phyloP scores from a whole-genome alignment of 2,888 invertebrate genomes.

The Lagria hirta region DNA sequence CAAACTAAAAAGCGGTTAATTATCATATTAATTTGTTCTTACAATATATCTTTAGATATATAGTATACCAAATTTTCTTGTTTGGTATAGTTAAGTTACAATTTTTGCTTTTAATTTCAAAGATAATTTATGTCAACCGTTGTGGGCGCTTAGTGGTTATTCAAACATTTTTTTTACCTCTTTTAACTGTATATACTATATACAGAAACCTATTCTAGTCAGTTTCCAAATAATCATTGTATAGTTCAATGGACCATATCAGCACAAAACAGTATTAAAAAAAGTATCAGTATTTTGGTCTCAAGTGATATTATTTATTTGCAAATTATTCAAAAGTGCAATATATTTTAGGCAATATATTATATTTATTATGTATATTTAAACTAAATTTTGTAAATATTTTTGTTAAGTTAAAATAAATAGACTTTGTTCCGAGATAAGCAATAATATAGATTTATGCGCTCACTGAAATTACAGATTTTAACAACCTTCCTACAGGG shows the following conservation, averaged over 20 bases:
- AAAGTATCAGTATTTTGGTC: conserved; percentile 50
- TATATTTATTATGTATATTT: conserved; percentile 35
- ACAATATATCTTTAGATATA: too few relatives aligned
- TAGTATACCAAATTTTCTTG: too few relatives aligned
- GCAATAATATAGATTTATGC: conserved; percentile 35
- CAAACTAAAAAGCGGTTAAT: too few relatives aligned
- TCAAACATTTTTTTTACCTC: too few relatives aligned
- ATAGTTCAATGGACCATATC: conserved; percentile 41
- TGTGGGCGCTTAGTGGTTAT: too few relatives aligned
- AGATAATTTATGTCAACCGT: too few relatives aligned
- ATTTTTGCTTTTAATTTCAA: too few relatives aligned
- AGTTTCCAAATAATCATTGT: conserved; percentile 38
- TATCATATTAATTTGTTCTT: too few relatives aligned
- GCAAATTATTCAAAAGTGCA: conserved; percentile 46
- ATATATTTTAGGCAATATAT: conserved; percentile 52
- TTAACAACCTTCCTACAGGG: conserved; percentile 43
- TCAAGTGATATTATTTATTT: conserved; percentile 48
- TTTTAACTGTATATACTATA: conserved; percentile 28
- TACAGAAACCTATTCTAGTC: too few relatives aligned
- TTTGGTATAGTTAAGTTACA: too few relatives aligned
- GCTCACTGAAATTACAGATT: conserved; percentile 25
- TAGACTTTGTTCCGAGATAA: conserved; percentile 34
- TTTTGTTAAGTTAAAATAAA: conserved; percentile 31
- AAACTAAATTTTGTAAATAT: conserved; percentile 35
- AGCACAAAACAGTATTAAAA: conserved; percentile 47